Evolutionary conservation across 37 sponge, comb jelly and placozoan species (phyloP).

Genomic region (Mnemiopsis leidyi): DNA sequence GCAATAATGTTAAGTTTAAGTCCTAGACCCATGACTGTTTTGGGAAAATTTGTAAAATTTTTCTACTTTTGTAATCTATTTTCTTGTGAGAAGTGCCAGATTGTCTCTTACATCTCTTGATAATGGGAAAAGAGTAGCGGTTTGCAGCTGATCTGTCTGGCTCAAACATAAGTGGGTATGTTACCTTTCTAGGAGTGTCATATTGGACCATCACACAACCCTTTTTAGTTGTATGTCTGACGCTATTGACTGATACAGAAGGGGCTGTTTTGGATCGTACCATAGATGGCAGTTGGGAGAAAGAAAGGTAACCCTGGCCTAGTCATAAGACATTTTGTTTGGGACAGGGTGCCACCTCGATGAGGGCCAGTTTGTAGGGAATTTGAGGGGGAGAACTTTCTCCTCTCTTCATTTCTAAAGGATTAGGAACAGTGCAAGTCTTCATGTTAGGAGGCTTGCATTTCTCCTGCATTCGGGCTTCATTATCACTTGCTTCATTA

Average conservation of each 20-base stretch:
- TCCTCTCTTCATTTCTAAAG: background rate
- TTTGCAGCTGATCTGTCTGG: background rate
- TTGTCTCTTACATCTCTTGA: background rate
- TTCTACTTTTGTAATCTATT: background rate
- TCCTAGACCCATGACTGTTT: too few species aligned
- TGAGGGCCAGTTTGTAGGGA: background rate
- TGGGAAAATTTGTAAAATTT: background rate
- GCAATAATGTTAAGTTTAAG: too few species aligned
- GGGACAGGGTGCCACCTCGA: background rate
- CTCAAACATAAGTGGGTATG: background rate
- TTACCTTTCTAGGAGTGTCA: background rate
- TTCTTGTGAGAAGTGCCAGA: background rate
- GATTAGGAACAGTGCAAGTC: background rate
- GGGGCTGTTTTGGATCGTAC: background rate
- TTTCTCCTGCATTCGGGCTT: background rate
- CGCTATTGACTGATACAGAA: too few species aligned
- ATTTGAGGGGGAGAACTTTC: background rate
- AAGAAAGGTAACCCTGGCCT: background rate
- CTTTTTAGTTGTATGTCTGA: too few species aligned
- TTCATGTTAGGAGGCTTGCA: background rate
- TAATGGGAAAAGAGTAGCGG: background rate
- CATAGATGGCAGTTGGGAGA: background rate
- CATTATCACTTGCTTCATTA: too few species aligned
- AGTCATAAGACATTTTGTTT: slow-evolving; percentile 9
- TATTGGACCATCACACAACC: background rate